Base-by-base conservation (phyloP, 1,140 invertebrate species). In the Octopus bimaculoides region DNA sequence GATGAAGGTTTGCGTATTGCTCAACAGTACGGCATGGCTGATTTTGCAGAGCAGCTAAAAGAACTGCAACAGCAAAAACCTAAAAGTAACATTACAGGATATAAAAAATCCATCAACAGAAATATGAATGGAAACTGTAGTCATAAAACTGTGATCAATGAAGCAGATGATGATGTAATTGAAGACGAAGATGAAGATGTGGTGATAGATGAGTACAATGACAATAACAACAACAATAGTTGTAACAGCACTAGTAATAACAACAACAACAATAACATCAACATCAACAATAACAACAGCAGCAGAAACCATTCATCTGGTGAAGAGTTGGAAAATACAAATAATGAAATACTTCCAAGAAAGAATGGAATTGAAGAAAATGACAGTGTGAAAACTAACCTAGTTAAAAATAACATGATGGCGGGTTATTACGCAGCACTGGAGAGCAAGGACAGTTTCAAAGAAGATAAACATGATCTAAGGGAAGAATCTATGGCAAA, bases 1-100 rank as follows among this genome's bases (percentile, higher is more conserved):
- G 89, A 89, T 76, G 89, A 89, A 81, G 89, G 89, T 14, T 80
- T 89, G 52, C 80, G 88, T 54, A 89, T 89, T 80, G 89, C 89
- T 5, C 86, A 88, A 75, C 89, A 89, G 79, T 89, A 89, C 73
- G 89, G 89, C n/a, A 86, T 89, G 83, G 83, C 85, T 5, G 89
- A 88, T 61, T 89, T 89, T 80, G 89, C 87, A 9, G 78, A 86
- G 77, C 87, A 89, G 82, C 80, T 89, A 2, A 86, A 85, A 54
- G 83, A 84, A 6, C 75, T 89, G 80, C 85, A 87, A 61, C 54
- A 69, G 56, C 69, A 77, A 76, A 4, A 79, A 53, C 52, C 75
- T 10, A 74, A 61, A 54, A 75, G 61, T 26, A 54, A 56, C 54
- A 77, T 77, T n/a, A 54, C 52, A n/a, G 74, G 74, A 20, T 73